phyloP scores from a whole-genome alignment of 1,140 invertebrate genomes.

The Drosophila repleta region DNA sequence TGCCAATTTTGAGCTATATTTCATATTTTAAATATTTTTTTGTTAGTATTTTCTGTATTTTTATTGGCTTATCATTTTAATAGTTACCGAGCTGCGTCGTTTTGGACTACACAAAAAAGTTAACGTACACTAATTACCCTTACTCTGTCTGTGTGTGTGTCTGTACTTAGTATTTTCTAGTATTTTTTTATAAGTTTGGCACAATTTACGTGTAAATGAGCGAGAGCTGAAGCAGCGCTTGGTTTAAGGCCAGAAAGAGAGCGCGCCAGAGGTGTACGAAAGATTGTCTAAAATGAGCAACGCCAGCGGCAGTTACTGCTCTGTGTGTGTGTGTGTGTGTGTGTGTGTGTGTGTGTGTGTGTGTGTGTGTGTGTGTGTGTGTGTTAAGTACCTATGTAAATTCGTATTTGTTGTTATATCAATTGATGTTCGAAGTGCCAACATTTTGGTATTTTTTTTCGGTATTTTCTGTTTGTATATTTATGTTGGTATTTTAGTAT shows the following conservation, averaged over 20 bases:
- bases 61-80: too few relatives aligned
- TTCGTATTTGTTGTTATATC: conserved; percentile 54
- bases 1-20: conserved; percentile 13
- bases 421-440: neutral
- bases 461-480: neutral
- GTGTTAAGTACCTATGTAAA: conserved; percentile 72
- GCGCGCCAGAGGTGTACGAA: conserved; percentile 10
- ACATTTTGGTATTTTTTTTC: conserved; percentile 15
- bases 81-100: neutral
- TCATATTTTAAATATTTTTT: neutral
- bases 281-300: conserved; percentile 37
- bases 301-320: neutral
- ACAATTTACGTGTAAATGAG: conserved; percentile 43
- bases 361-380: conserved; percentile 40
- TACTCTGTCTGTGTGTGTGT: conserved; percentile 16
- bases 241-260: conserved; percentile 20
- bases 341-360: conserved; percentile 27
- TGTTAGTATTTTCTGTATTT: too few relatives aligned
- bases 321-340: conserved; percentile 11
- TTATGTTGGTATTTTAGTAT: conserved; percentile 14
- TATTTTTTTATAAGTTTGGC: conserved; percentile 22
- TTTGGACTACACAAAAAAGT: conserved; percentile 34
- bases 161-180: neutral
- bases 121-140: conserved; percentile 44
- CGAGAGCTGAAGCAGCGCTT: conserved; percentile 8